A percentile compares a stretch with the other conserved stretches of the same genome.
Conservation (phyloP, 2,797 vertebrate genomes). For the Champsocephalus esox region DNA sequence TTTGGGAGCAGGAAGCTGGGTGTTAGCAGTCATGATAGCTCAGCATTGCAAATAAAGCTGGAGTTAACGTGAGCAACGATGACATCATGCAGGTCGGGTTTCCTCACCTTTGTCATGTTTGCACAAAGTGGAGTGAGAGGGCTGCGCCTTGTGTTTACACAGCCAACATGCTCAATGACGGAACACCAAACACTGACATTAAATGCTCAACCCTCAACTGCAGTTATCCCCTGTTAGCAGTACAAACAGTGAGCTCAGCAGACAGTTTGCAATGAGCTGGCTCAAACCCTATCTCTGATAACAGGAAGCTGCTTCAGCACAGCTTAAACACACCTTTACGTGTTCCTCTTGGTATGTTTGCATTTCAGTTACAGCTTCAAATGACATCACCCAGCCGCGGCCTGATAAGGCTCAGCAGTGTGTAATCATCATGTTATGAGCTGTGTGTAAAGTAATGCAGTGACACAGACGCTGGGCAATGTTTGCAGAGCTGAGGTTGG, state of each 20-base stretch:
- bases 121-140: slow-evolving; percentile 49
- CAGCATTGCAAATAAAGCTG: slow-evolving; percentile 35
- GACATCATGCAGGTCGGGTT: slow-evolving; percentile 64
- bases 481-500: slow-evolving; percentile 59
- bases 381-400: slow-evolving; percentile 70
- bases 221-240: slow-evolving; percentile 55
- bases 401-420: slow-evolving; percentile 61
- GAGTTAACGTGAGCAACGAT: slow-evolving; percentile 33
- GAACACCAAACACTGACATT: slow-evolving; percentile 52
- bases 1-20: slow-evolving; percentile 47
- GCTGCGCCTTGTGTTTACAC: slow-evolving; percentile 52
- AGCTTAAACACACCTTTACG: slow-evolving; percentile 35
- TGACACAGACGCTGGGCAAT: slow-evolving; percentile 60
- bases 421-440: slow-evolving; percentile 71
- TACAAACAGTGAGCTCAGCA: slow-evolving; percentile 50
- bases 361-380: slow-evolving; percentile 57
- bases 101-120: slow-evolving; percentile 57
- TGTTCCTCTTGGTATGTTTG: slow-evolving; percentile 63
- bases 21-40: slow-evolving; percentile 31
- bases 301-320: slow-evolving; percentile 28
- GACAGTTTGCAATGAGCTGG: slow-evolving; percentile 30
- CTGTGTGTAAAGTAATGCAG: slow-evolving; percentile 50
- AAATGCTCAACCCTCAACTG: slow-evolving; percentile 34
- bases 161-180: slow-evolving; percentile 44
- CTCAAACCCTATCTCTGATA: slow-evolving; percentile 20